These are phyloP conservation scores for Hirundo rustica DNA, from an alignment of 2,797 vertebrate species.

Conservation along the genomic window DNA sequence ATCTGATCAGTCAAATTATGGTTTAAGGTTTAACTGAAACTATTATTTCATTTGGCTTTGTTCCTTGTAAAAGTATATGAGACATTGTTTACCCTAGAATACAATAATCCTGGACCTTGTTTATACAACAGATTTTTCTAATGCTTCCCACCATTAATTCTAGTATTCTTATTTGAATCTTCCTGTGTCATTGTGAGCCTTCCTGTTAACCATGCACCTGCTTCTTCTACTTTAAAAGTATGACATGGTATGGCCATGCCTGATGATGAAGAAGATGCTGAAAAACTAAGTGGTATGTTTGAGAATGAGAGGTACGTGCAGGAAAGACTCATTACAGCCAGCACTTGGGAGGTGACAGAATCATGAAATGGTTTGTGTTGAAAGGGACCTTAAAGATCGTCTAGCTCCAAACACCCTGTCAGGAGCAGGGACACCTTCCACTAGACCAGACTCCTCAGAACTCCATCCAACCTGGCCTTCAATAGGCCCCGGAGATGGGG, in stretches of 20 bases:
- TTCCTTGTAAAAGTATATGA: neutral
- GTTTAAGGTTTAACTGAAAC: neutral
- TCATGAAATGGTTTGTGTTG: neutral
- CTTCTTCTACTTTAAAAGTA: neutral
- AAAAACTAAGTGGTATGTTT: neutral
- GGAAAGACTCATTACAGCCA: neutral
- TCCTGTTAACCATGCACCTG: neutral
- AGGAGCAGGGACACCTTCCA: neutral
- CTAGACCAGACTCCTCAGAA: neutral
- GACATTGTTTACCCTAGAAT: constrained; percentile 29
- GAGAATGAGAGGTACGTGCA: neutral
- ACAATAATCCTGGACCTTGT: neutral
- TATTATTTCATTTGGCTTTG: constrained; percentile 4
- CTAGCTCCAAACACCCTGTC: neutral
- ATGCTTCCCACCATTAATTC: neutral
- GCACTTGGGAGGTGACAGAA: neutral
- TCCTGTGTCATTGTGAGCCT: neutral
- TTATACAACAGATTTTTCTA: neutral
- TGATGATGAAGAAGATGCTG: neutral
- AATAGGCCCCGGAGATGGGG: neutral
- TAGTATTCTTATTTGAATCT: neutral
- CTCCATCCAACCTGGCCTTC: neutral
- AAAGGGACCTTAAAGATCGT: neutral
- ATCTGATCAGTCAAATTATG: neutral
- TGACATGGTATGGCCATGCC: neutral